Evolutionary conservation across 2,888 invertebrate genomes (phyloP).

Genomic region (Morpho helenor): DNA sequence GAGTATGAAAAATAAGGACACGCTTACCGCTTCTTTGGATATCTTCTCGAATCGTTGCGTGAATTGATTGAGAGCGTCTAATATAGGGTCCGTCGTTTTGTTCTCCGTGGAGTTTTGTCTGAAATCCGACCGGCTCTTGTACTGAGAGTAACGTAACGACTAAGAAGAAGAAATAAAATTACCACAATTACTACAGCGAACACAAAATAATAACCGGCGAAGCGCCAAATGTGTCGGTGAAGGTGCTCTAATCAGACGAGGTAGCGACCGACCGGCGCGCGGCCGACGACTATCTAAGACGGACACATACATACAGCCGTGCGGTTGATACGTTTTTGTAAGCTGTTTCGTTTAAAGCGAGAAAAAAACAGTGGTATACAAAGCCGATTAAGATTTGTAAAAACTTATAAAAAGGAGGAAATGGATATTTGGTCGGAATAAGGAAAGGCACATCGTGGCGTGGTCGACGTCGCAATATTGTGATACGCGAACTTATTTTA

Average conservation of each 20-base stretch:
- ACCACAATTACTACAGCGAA: conserved; percentile 2
- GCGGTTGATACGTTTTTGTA: conserved; percentile 1
- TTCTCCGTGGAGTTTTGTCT: conserved; percentile 71
- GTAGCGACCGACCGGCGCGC: too few species aligned
- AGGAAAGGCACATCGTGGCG: too few species aligned
- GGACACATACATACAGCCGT: too few species aligned
- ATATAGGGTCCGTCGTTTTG: conserved; percentile 47
- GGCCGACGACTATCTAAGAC: too few species aligned
- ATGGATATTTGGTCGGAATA: not conserved
- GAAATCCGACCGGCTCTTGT: conserved; percentile 28
- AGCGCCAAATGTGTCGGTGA: conserved; percentile 6
- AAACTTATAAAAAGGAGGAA: not conserved
- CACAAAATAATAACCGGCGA: conserved; percentile 7
- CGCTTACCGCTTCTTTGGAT: conserved; percentile 62
- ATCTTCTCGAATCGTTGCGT: conserved; percentile 60
- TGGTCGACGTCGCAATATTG: too few species aligned
- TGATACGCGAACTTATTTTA: too few species aligned
- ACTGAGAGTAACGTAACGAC: not conserved
- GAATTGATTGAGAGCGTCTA: conserved; percentile 57
- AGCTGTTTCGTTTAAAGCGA: conserved; percentile 8
- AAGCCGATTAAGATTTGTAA: not conserved
- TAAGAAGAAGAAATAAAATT: not conserved
- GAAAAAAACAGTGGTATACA: conserved; percentile 6
- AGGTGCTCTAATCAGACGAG: not conserved
- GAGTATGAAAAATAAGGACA: not conserved